Percentiles rank a stretch among this genome's conserved stretches.
These are phyloP conservation scores for Sebastolobus altivelis DNA, from an alignment of 2,797 vertebrate species.

Conservation along the genomic window DNA sequence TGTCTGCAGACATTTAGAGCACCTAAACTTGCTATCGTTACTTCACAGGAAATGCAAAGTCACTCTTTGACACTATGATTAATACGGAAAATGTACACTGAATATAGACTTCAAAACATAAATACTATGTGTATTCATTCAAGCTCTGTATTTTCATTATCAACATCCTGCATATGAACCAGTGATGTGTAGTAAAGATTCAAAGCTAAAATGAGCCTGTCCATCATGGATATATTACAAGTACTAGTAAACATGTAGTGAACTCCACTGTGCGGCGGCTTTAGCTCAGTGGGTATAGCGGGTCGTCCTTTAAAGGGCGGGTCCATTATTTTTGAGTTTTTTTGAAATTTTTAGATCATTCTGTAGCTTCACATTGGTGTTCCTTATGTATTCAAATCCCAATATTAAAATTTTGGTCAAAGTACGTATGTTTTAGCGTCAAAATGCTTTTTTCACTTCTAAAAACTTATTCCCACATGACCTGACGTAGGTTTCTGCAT, in stretches of 20 bases:
- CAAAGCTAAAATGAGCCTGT: conserved; percentile 13
- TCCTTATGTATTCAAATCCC: no score
- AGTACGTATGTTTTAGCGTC: no score
- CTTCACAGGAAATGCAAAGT: conserved; percentile 29
- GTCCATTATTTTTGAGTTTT: no score
- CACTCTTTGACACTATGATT: conserved; percentile 14
- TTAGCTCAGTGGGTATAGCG: no score
- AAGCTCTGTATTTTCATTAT: conserved; percentile 3
- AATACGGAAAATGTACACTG: neutral
- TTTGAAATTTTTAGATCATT: no score
- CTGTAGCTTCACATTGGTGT: no score
- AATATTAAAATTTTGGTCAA: no score
- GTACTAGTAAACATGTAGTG: neutral
- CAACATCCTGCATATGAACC: neutral
- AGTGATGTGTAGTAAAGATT: neutral
- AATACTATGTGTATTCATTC: neutral
- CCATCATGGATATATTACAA: conserved; percentile 6
- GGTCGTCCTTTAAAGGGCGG: no score
- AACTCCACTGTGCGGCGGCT: neutral
- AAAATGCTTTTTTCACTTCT: no score
- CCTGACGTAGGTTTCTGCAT: no score
- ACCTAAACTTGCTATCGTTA: conserved; percentile 39
- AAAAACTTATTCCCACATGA: no score
- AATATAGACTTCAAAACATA: neutral
- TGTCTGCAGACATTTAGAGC: conserved; percentile 27